These are phyloP conservation scores for Noctua janthina DNA, from an alignment of 2,888 invertebrate species.

Conservation along the genomic window DNA sequence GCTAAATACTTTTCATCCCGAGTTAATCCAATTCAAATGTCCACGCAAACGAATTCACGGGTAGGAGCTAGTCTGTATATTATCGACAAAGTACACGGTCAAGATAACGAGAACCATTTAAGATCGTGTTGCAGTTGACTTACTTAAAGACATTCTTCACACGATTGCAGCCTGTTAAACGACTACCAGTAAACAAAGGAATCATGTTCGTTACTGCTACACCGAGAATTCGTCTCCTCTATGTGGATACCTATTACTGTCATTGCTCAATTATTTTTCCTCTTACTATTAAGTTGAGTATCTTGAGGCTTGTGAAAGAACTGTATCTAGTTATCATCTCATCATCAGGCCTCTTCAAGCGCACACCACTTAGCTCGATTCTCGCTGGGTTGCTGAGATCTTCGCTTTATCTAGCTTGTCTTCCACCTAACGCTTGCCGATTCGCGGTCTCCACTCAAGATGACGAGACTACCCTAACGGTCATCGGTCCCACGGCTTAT, in stretches of 20 bases:
- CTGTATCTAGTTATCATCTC: not conserved
- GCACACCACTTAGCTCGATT: not conserved
- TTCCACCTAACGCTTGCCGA: not conserved
- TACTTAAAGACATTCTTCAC: not conserved
- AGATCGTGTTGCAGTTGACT: conserved; percentile 12
- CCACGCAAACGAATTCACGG: not conserved
- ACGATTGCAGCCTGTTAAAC: not conserved
- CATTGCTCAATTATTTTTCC: no score
- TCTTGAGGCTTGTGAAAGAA: not conserved
- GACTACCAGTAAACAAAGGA: conserved; percentile 13
- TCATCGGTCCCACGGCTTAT: not conserved
- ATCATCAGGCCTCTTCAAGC: not conserved
- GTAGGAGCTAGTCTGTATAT: not conserved
- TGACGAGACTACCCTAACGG: not conserved
- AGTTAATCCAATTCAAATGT: not conserved
- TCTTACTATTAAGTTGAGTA: not conserved
- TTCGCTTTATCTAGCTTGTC: not conserved
- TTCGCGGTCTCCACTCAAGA: not conserved
- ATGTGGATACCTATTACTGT: no score
- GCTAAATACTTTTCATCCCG: not conserved
- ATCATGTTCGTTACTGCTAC: conserved; percentile 15
- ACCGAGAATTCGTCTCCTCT: not conserved
- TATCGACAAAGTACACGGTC: not conserved
- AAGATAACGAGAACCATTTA: conserved; percentile 18
- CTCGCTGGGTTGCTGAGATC: not conserved